A percentile compares a stretch with the other conserved stretches of the same genome.
Evolutionary conservation across 2,113 vertebrate genomes (phyloP).

Genomic region (Cynocephalus volans): DNA sequence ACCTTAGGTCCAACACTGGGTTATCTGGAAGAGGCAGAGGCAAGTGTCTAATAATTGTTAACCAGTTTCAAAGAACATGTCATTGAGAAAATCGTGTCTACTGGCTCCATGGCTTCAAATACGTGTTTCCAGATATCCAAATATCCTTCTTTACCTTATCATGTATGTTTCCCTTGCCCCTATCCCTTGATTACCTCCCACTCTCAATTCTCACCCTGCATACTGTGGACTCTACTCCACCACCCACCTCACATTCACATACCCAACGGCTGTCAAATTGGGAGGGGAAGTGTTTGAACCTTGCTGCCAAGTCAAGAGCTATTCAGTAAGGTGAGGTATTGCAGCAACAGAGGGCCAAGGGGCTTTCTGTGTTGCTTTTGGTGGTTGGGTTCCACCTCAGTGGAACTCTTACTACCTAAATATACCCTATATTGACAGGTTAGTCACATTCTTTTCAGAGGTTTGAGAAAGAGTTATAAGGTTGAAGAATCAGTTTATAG

Average conservation of each 20-base stretch:
- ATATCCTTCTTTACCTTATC: neutral
- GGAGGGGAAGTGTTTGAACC: neutral
- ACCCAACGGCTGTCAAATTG: neutral
- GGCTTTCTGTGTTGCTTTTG: neutral
- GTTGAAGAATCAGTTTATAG: constrained; percentile 66
- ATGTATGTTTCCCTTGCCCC: neutral
- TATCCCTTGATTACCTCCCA: neutral
- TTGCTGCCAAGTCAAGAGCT: neutral
- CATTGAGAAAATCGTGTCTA: constrained; percentile 23
- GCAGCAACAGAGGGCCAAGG: neutral
- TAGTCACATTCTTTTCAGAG: neutral
- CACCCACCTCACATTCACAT: neutral
- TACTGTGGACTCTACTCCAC: neutral
- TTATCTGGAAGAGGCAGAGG: neutral
- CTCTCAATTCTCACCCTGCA: neutral
- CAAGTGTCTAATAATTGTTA: neutral
- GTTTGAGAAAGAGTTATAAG: constrained; percentile 72
- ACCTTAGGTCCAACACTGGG: neutral
- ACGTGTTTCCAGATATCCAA: constrained; percentile 10
- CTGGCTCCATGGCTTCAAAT: neutral
- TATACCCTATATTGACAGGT: neutral
- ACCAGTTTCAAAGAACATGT: neutral
- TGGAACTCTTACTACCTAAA: neutral
- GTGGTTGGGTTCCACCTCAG: neutral
- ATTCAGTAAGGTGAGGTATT: neutral